Percentiles rank a stretch among this genome's conserved stretches.
Conservation (phyloP, 2,113 vertebrate species). For the Columbina picui region DNA sequence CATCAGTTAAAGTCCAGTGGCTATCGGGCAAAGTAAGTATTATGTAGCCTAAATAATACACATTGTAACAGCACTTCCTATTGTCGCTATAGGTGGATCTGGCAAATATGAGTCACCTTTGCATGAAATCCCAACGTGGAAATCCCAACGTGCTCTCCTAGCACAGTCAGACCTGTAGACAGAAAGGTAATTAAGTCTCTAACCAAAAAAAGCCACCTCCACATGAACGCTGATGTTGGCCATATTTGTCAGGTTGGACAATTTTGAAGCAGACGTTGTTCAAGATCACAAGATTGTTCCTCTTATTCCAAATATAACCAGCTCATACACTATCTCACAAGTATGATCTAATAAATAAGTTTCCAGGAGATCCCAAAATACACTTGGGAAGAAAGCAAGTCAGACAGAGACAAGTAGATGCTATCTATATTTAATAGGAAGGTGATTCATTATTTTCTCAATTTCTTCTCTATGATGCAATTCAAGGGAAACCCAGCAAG, state of each 20-base stretch:
- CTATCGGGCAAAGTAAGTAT: not conserved
- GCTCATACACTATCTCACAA: not conserved
- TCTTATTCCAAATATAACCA: no score
- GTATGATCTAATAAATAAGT: not conserved
- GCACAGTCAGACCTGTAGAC: not conserved
- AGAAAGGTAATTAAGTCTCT: not conserved
- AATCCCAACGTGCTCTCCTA: not conserved
- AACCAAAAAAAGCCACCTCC: not conserved
- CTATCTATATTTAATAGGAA: not conserved
- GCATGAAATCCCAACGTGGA: not conserved
- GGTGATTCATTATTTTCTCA: not conserved
- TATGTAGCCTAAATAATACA: not conserved
- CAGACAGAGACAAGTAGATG: not conserved
- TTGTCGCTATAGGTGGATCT: not conserved
- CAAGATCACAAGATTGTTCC: not conserved
- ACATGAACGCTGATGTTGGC: fast-evolving
- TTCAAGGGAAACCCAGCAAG: not conserved
- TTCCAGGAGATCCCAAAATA: not conserved
- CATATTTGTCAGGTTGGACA: not conserved
- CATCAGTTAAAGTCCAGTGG: not conserved
- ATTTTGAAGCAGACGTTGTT: not conserved
- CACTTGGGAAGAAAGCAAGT: not conserved
- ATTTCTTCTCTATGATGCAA: not conserved
- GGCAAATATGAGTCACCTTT: not conserved
- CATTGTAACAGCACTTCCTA: not conserved